Evolutionary conservation across 2,113 vertebrate genomes (phyloP).

Genomic region (Pelusios castaneus): DNA sequence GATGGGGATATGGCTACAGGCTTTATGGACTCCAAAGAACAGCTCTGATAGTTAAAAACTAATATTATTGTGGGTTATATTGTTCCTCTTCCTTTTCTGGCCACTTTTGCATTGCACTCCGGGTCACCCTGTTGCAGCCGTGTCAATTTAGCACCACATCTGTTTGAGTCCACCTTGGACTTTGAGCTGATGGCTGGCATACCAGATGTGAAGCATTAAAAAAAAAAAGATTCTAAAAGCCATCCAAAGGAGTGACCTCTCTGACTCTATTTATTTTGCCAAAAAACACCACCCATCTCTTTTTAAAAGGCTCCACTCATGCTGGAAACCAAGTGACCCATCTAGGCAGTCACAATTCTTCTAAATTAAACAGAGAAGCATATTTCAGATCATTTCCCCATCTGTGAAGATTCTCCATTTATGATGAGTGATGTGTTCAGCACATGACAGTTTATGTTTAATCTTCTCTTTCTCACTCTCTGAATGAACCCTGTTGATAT

Average conservation of each 20-base stretch:
- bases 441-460: background rate
- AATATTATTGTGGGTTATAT: background rate
- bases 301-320: background rate
- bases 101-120: background rate
- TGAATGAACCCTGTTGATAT: background rate
- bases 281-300: background rate
- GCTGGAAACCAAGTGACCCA: background rate
- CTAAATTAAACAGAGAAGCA: background rate
- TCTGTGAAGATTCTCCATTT: background rate
- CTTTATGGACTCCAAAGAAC: background rate
- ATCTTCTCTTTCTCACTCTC: background rate
- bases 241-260: slow-evolving; percentile 23
- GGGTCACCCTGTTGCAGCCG: background rate
- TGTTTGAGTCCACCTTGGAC: background rate
- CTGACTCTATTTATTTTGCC: background rate
- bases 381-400: background rate
- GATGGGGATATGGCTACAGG: too few species aligned
- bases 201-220: background rate
- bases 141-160: background rate
- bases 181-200: background rate
- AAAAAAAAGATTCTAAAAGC: background rate
- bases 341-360: background rate
- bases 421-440: background rate
- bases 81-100: background rate
- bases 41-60: background rate